phyloP scores from a whole-genome alignment of 2,888 invertebrate genomes.

The Papilio elwesi region DNA sequence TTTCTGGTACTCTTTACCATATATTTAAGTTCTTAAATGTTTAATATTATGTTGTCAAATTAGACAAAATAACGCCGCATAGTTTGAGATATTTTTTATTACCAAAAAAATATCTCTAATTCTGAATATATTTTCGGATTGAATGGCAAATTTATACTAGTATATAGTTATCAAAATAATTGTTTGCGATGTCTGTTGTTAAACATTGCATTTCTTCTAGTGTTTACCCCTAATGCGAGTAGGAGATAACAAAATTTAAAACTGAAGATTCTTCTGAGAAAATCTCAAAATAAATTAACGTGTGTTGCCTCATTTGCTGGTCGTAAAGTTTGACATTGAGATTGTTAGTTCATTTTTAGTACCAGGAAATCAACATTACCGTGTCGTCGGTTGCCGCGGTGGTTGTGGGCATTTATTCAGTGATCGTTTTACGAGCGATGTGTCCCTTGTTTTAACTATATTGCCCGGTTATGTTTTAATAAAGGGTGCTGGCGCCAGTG shows the following conservation, averaged over 20 bases:
- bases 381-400: conserved; percentile 58
- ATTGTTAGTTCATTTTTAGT: conserved; percentile 73
- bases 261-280: conserved; percentile 41
- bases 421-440: conserved; percentile 58
- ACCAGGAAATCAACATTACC: conserved; percentile 70
- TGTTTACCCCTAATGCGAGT: conserved; percentile 4
- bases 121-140: no score
- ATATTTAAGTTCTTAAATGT: no score
- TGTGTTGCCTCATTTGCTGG: conserved; percentile 65
- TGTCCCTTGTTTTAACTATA: conserved; percentile 48
- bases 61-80: no score
- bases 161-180: no score
- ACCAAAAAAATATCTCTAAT: no score
- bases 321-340: conserved; percentile 79
- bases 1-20: no score
- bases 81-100: no score
- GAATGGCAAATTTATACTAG: no score
- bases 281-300: conserved; percentile 47
- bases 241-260: conserved; percentile 6
- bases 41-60: no score
- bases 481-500: conserved; percentile 71
- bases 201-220: conserved; percentile 4
- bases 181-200: neutral
- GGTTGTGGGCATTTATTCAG: conserved; percentile 64
- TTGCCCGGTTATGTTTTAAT: conserved; percentile 45